Percentiles rank a stretch among this genome's conserved stretches.
phyloP scores from a whole-genome alignment of 2,888 invertebrate species.

The Trachelus tabidus region DNA sequence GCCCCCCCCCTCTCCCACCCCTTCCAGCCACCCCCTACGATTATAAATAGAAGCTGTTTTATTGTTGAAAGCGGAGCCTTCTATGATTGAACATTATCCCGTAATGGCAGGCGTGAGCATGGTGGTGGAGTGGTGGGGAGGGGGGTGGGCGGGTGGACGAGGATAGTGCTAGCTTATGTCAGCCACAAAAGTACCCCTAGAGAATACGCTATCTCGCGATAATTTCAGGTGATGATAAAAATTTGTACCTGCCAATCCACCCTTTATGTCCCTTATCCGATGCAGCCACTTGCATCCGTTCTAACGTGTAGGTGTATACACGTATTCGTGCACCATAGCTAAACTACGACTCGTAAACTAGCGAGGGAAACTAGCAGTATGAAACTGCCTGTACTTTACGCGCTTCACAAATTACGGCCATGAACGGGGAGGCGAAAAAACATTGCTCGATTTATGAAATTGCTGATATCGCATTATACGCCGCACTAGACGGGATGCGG shows the following conservation, averaged over 20 bases:
- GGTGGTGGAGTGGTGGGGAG: too few relatives aligned
- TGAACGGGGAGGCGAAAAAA: neutral
- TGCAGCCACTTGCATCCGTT: neutral
- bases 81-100: slow-evolving; percentile 33
- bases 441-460: neutral
- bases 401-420: neutral
- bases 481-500: neutral
- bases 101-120: slow-evolving; percentile 6
- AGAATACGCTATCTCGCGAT: neutral
- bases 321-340: neutral
- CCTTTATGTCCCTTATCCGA: neutral
- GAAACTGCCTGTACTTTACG: neutral
- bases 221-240: neutral
- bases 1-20: neutral
- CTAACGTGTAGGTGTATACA: neutral
- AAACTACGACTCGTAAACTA: neutral
- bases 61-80: slow-evolving; percentile 28
- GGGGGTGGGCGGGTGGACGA: neutral
- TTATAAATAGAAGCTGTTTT: slow-evolving; percentile 46
- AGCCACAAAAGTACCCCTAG: neutral
- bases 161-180: neutral
- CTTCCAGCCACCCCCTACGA: slow-evolving; percentile 13
- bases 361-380: neutral
- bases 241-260: neutral
- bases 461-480: neutral